phyloP scores from a whole-genome alignment of 2,888 invertebrate species.

The Drosophila recens region DNA sequence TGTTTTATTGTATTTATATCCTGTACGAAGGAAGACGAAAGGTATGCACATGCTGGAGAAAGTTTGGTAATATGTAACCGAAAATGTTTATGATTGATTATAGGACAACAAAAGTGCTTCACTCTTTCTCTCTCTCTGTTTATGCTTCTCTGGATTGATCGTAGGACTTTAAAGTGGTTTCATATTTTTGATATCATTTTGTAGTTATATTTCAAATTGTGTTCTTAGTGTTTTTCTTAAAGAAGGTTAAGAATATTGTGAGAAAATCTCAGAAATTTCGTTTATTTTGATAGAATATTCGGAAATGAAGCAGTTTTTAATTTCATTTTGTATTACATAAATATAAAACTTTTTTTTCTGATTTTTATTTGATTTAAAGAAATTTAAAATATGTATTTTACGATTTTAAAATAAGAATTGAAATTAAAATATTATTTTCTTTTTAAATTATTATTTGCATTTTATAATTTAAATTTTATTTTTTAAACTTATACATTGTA shows the following conservation, averaged over 20 bases:
- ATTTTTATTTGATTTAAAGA: too few relatives aligned
- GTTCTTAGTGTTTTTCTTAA: too few relatives aligned
- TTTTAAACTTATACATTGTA: too few relatives aligned
- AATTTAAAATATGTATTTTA: too few relatives aligned
- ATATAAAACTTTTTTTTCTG: too few relatives aligned
- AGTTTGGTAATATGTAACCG: background rate
- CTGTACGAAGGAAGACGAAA: background rate
- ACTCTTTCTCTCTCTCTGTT: background rate
- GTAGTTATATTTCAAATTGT: background rate
- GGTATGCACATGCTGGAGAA: background rate
- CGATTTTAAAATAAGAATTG: too few relatives aligned
- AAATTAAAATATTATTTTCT: too few relatives aligned
- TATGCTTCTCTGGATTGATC: background rate
- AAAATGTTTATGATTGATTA: background rate
- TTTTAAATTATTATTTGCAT: too few relatives aligned
- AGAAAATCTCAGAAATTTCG: too few relatives aligned
- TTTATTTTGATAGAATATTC: background rate
- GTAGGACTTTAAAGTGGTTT: background rate
- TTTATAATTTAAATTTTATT: too few relatives aligned
- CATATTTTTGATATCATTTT: background rate
- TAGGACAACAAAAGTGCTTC: background rate
- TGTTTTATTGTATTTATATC: slow-evolving; percentile 37
- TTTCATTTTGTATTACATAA: too few relatives aligned
- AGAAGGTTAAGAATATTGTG: too few relatives aligned
- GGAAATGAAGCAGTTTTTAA: background rate